These are phyloP conservation scores for Halocynthia roretzi DNA, from an alignment of 23 tunicate genomes.

Conservation along the genomic window DNA sequence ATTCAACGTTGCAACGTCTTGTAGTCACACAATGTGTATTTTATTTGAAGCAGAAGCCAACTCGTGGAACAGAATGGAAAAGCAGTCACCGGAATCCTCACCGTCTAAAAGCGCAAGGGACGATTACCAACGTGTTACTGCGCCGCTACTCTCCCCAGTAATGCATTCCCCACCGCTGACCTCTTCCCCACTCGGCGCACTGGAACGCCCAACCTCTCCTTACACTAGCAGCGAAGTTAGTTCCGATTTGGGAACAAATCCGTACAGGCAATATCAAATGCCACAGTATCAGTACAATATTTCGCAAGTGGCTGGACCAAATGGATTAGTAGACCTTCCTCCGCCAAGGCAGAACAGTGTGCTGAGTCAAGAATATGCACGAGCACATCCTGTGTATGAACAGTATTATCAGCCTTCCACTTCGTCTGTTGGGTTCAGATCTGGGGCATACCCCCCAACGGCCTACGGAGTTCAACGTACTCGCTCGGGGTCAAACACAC, in stretches of 20 bases:
- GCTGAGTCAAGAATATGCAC: too few relatives aligned
- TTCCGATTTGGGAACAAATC: not conserved
- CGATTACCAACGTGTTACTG: not conserved
- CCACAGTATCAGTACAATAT: conserved; percentile 7
- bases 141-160: conserved; percentile 5
- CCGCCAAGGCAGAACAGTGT: not conserved
- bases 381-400: not conserved
- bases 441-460: not conserved
- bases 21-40: not conserved
- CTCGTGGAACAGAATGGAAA: conserved; percentile 63
- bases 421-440: conserved; percentile 12
- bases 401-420: conserved; percentile 3
- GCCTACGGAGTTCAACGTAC: not conserved
- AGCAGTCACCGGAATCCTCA: conserved; percentile 22
- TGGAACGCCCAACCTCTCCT: conserved; percentile 15
- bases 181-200: not conserved
- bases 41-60: conserved; percentile 59
- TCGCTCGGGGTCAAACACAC: conserved; percentile 20
- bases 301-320: not conserved
- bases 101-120: conserved; percentile 15
- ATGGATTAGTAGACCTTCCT: conserved; percentile 9
- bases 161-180: conserved; percentile 26
- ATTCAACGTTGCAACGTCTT: not conserved
- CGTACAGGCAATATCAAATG: conserved; percentile 5
- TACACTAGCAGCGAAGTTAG: conserved; percentile 4